Evolutionary conservation across 2,888 invertebrate species (phyloP).

Genomic region (Microctonus hyperodae): DNA sequence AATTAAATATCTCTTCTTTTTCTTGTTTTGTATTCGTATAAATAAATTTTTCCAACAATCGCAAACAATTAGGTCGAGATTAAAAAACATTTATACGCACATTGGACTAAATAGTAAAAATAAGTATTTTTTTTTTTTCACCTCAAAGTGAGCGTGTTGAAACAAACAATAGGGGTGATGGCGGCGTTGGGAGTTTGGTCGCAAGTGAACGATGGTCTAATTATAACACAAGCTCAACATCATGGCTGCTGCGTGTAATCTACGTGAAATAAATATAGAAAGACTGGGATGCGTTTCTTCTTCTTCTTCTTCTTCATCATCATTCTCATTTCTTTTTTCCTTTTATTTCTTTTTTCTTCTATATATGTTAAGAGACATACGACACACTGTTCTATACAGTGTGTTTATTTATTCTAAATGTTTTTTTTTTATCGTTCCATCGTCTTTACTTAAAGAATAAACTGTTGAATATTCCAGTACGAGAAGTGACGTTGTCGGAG

Average conservation of each 20-base stretch:
- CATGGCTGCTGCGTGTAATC: slow-evolving; percentile 50
- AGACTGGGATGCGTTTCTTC: slow-evolving; percentile 37
- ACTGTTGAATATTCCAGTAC: slow-evolving; percentile 50
- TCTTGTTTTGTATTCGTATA: neutral
- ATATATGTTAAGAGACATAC: slow-evolving; percentile 4
- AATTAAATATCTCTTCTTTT: neutral
- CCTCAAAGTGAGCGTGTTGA: slow-evolving; percentile 9
- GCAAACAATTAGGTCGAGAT: neutral
- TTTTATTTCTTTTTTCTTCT: slow-evolving; percentile 22
- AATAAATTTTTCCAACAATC: neutral
- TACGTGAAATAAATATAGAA: slow-evolving; percentile 56
- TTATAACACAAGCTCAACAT: slow-evolving; percentile 34
- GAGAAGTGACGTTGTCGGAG: slow-evolving; percentile 62
- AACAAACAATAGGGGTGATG: slow-evolving; percentile 25
- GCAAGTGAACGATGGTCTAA: slow-evolving; percentile 29
- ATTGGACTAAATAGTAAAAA: neutral
- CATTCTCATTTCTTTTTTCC: slow-evolving; percentile 26
- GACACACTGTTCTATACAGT: slow-evolving; percentile 16
- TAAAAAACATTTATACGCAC: neutral
- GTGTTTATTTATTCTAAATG: slow-evolving; percentile 7
- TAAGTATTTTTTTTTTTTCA: neutral
- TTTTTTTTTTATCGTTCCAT: slow-evolving; percentile 6
- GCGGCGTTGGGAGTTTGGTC: slow-evolving; percentile 7
- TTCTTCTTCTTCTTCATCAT: slow-evolving; percentile 20
- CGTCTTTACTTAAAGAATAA: slow-evolving; percentile 20